phyloP scores from a whole-genome alignment of 2,797 vertebrate species.

The Hydrocynus forskahlii region DNA sequence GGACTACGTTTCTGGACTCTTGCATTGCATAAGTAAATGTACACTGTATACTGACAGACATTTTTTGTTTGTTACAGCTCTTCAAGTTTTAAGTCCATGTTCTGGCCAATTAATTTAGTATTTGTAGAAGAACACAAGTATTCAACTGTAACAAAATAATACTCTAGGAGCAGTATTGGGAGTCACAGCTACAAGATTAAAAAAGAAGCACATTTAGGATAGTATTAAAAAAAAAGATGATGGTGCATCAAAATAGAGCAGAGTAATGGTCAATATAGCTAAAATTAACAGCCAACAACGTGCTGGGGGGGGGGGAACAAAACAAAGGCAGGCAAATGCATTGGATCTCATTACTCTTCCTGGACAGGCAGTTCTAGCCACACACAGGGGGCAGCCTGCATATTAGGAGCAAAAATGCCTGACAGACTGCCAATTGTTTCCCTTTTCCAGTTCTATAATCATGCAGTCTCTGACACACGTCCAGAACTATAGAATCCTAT shows the following conservation, averaged over 20 bases:
- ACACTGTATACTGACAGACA: too few relatives aligned
- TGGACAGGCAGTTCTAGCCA: conserved; percentile 39
- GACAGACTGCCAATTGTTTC: conserved; percentile 40
- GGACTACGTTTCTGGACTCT: too few relatives aligned
- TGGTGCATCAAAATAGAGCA: conserved; percentile 28
- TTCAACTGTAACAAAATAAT: too few relatives aligned
- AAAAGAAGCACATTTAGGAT: too few relatives aligned
- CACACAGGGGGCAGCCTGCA: conserved; percentile 34
- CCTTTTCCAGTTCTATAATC: conserved; percentile 47
- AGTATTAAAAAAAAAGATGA: neutral
- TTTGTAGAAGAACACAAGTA: too few relatives aligned
- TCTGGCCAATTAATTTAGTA: too few relatives aligned
- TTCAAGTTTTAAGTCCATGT: too few relatives aligned
- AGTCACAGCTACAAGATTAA: too few relatives aligned
- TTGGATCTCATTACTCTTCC: conserved; percentile 50
- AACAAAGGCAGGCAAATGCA: conserved; percentile 28
- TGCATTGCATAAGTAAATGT: too few relatives aligned
- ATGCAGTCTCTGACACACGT: conserved; percentile 38
- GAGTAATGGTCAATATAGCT: conserved; percentile 12
- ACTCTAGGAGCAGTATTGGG: too few relatives aligned
- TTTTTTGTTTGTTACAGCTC: too few relatives aligned
- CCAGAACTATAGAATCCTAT: conserved; percentile 40
- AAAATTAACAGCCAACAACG: conserved; percentile 33
- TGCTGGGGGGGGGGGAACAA: too few relatives aligned
- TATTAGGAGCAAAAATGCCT: conserved; percentile 41